phyloP scores from a whole-genome alignment of 2,113 vertebrate species.

The Holacanthus passer region DNA sequence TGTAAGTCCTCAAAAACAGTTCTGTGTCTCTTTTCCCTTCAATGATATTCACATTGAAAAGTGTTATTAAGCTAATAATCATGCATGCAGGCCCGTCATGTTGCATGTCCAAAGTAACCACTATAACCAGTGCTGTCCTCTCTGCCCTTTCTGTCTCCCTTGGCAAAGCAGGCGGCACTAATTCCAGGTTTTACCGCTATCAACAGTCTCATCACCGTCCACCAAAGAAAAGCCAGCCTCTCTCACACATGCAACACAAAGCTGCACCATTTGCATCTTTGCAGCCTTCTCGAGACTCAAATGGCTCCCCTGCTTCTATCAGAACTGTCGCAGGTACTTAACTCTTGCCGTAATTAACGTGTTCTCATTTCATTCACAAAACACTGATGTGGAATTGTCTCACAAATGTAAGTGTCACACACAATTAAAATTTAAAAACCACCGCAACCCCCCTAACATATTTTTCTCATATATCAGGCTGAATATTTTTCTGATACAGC shows the following conservation, averaged over 20 bases:
- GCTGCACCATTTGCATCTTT: slow-evolving; percentile 38
- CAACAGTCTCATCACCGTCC: slow-evolving; percentile 60
- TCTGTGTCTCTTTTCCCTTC: not conserved
- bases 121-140: slow-evolving; percentile 47
- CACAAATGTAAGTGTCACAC: not conserved
- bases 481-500: too few relatives aligned
- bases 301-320: slow-evolving; percentile 14
- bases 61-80: not conserved
- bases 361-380: not conserved
- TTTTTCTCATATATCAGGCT: too few relatives aligned
- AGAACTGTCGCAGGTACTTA: slow-evolving; percentile 38
- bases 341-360: not conserved
- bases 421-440: not conserved
- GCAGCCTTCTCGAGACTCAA: slow-evolving; percentile 26
- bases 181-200: slow-evolving; percentile 37
- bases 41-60: slow-evolving; percentile 1
- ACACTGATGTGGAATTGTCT: not conserved
- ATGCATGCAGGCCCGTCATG: not conserved
- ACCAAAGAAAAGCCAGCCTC: slow-evolving; percentile 36
- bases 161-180: slow-evolving; percentile 72
- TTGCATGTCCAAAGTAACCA: slow-evolving; percentile 15
- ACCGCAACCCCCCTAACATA: not conserved
- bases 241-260: slow-evolving; percentile 56
- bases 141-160: slow-evolving; percentile 21
- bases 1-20: too few relatives aligned